These are phyloP conservation scores for Blastobasis lacticolella DNA, from an alignment of 2,888 invertebrate genomes.

Conservation along the genomic window DNA sequence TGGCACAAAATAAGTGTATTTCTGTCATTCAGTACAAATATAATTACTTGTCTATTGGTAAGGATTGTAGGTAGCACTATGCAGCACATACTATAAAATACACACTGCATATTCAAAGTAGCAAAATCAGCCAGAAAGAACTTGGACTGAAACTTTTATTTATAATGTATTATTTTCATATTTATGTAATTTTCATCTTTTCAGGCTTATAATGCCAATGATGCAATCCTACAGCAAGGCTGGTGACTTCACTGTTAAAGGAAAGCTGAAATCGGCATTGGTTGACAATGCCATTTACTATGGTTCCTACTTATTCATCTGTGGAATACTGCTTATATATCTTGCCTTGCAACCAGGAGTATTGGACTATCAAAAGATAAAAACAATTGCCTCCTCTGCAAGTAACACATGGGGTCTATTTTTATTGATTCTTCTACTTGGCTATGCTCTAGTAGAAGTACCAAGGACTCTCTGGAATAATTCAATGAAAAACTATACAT, in stretches of 20 bases:
- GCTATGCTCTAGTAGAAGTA: slow-evolving; percentile 97
- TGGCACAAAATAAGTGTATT: no score
- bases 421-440: slow-evolving; percentile 90
- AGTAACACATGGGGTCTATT: slow-evolving; percentile 99
- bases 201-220: slow-evolving; percentile 94
- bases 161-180: neutral
- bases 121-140: neutral
- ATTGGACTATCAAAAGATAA: slow-evolving; percentile 92
- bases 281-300: slow-evolving; percentile 99
- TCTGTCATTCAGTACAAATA: no score
- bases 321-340: slow-evolving; percentile 94
- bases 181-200: slow-evolving; percentile 24
- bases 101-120: neutral
- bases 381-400: slow-evolving; percentile 97
- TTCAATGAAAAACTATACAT: slow-evolving; percentile 87
- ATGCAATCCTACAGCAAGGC: slow-evolving; percentile 99
- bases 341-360: slow-evolving; percentile 93
- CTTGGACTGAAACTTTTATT: neutral
- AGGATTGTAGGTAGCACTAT: no score
- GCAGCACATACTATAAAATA: no score
- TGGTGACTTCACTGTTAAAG: slow-evolving; percentile 96
- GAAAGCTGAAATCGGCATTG: slow-evolving; percentile 94
- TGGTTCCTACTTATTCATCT: slow-evolving; percentile 95
- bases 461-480: slow-evolving; percentile 93
- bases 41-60: no score